These are phyloP conservation scores for Callipepla squamata DNA, from an alignment of 2,113 vertebrate genomes.

Conservation along the genomic window DNA sequence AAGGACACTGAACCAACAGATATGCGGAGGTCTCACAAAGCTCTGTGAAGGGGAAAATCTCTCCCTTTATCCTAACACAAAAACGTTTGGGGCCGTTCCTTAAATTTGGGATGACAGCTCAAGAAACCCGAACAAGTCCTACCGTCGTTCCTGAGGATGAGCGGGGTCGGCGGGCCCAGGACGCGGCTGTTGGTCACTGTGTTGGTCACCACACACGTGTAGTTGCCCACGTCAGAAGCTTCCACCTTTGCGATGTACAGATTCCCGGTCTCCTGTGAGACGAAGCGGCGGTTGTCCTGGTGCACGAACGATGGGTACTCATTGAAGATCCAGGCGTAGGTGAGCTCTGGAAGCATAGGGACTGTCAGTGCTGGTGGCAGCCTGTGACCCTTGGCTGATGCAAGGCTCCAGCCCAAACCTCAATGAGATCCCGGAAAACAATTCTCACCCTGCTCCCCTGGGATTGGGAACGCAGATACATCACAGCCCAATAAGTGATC, in stretches of 20 bases:
- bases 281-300: slow-evolving; percentile 93
- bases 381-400: rapidly evolving
- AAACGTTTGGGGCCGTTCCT: not conserved
- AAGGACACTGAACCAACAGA: not conserved
- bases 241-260: slow-evolving; percentile 98
- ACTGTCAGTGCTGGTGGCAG: not conserved
- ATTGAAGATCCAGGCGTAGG: slow-evolving; percentile 98
- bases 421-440: not conserved
- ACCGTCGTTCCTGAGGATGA: slow-evolving; percentile 94
- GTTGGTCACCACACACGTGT: slow-evolving; percentile 96
- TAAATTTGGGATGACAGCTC: not conserved
- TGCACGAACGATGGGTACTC: slow-evolving; percentile 92
- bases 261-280: slow-evolving; percentile 95
- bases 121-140: not conserved
- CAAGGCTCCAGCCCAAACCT: not conserved
- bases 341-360: slow-evolving; percentile 83
- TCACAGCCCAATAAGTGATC: rapidly evolving
- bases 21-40: not conserved
- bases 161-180: slow-evolving; percentile 91
- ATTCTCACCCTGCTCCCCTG: not conserved
- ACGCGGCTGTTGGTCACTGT: slow-evolving; percentile 88
- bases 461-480: rapidly evolving
- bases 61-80: rapidly evolving
- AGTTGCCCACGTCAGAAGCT: slow-evolving; percentile 92
- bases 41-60: not conserved